These are phyloP conservation scores for Glomeris maerens DNA, from an alignment of 1,140 invertebrate genomes.

Conservation along the genomic window DNA sequence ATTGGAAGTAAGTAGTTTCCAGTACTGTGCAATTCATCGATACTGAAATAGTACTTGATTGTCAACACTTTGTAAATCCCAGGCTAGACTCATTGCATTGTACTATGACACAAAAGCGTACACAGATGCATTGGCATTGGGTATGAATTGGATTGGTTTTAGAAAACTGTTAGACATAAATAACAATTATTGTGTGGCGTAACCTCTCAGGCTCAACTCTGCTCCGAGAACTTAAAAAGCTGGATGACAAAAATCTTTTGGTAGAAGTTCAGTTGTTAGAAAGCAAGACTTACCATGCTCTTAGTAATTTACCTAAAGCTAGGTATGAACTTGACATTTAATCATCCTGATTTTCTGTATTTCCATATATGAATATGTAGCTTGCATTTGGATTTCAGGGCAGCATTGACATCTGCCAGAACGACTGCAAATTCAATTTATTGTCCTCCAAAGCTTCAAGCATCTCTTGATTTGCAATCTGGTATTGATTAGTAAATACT, in stretches of 20 bases:
- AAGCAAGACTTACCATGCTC: constrained; percentile 95
- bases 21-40: constrained; percentile 1
- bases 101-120: constrained; percentile 89
- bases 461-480: constrained; percentile 90
- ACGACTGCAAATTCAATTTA: constrained; percentile 99
- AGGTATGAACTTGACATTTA: too few relatives aligned
- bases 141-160: constrained; percentile 14
- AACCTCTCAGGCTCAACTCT: constrained; percentile 48
- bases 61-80: constrained; percentile 15
- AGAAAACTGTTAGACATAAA: constrained; percentile 10
- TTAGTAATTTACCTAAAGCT: constrained; percentile 92
- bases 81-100: constrained; percentile 73
- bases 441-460: constrained; percentile 95
- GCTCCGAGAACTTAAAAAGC: constrained; percentile 89
- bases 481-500: constrained; percentile 33
- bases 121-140: constrained; percentile 65
- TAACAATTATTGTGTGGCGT: constrained; percentile 1
- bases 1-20: constrained; percentile 46
- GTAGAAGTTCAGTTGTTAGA: constrained; percentile 92
- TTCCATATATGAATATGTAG: too few relatives aligned
- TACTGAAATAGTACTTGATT: not conserved
- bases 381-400: constrained; percentile 44
- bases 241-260: constrained; percentile 97
- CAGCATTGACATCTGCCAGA: constrained; percentile 90
- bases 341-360: too few relatives aligned